Conservation (phyloP, 1,140 invertebrate species). For the Drosophila orena region DNA sequence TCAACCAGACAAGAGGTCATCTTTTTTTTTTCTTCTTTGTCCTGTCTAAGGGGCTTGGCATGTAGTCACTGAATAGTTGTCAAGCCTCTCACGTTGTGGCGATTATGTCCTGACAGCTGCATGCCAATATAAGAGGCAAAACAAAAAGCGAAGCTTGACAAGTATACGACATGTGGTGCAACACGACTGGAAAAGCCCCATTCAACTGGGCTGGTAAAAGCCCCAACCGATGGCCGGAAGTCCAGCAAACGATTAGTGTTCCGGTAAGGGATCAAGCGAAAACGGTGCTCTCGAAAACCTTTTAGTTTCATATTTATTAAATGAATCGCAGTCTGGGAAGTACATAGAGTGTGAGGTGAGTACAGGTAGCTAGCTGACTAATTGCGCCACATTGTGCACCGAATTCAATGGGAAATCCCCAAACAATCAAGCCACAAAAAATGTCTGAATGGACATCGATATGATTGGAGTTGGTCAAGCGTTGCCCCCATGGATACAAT, state of each 20-base stretch:
- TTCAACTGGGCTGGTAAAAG: conserved; percentile 25
- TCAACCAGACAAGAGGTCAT: conserved; percentile 36
- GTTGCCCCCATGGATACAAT: conserved; percentile 7
- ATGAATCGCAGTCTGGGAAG: conserved; percentile 44
- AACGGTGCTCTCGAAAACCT: conserved; percentile 43
- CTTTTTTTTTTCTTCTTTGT: conserved; percentile 59
- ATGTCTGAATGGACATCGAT: conserved; percentile 27
- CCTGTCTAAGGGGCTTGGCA: conserved; percentile 5
- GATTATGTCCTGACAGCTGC: conserved; percentile 33
- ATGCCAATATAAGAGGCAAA: conserved; percentile 6
- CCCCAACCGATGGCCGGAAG: conserved; percentile 70
- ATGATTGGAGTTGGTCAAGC: conserved; percentile 31
- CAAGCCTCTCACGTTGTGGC: conserved; percentile 20
- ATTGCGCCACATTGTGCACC: conserved; percentile 70
- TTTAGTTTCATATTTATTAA: conserved; percentile 71
- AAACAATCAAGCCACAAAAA: conserved; percentile 58
- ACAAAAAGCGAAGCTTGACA: conserved; percentile 47
- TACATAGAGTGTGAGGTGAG: background rate
- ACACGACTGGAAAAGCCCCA: conserved; percentile 44
- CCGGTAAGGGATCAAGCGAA: conserved; percentile 5
- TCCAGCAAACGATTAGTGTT: conserved; percentile 45
- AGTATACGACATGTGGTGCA: conserved; percentile 68
- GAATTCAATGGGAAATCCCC: conserved; percentile 62
- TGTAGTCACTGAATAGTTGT: conserved; percentile 26
- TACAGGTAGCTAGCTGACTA: conserved; percentile 50